Percentiles rank a stretch among this genome's conserved stretches.
phyloP scores from a whole-genome alignment of 2,113 vertebrate species.

The Plectropomus leopardus region DNA sequence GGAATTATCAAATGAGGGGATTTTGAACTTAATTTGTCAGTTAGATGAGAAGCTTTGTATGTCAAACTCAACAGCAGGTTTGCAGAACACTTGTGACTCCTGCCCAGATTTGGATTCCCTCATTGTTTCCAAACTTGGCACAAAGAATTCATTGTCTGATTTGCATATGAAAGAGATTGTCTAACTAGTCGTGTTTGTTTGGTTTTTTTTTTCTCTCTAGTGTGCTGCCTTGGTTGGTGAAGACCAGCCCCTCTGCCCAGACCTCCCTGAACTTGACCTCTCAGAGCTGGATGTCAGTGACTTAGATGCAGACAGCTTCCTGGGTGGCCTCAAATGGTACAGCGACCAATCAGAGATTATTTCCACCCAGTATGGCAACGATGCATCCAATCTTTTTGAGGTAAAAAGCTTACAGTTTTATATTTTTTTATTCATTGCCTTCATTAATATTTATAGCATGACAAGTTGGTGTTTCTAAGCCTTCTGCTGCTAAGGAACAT shows the following conservation, averaged over 20 bases:
- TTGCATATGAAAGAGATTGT: constrained; percentile 27
- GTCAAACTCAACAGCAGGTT: constrained; percentile 10
- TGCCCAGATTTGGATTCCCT: constrained; percentile 18
- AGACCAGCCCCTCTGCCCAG: constrained; percentile 99
- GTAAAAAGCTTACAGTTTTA: constrained; percentile 80
- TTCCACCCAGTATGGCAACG: constrained; percentile 97
- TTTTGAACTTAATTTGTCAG: background rate
- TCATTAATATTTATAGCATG: background rate
- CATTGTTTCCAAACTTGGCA: constrained; percentile 32
- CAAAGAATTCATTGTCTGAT: background rate
- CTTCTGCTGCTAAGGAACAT: background rate
- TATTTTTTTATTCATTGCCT: background rate
- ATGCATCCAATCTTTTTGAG: constrained; percentile 96
- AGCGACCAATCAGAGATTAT: constrained; percentile 99
- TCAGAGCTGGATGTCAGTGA: constrained; percentile 99
- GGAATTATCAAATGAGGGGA: background rate
- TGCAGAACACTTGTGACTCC: constrained; percentile 7
- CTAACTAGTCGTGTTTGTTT: constrained; percentile 18
- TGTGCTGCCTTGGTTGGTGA: constrained; percentile 99
- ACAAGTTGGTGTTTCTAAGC: background rate
- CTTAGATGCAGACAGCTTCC: constrained; percentile 96
- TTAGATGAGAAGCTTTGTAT: constrained; percentile 6
- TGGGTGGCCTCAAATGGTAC: constrained; percentile 99
- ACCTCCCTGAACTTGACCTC: constrained; percentile 99
- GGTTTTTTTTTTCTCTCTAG: constrained; percentile 75